Base-by-base conservation (phyloP, 2,888 invertebrate species). In the Acleris cristana region DNA sequence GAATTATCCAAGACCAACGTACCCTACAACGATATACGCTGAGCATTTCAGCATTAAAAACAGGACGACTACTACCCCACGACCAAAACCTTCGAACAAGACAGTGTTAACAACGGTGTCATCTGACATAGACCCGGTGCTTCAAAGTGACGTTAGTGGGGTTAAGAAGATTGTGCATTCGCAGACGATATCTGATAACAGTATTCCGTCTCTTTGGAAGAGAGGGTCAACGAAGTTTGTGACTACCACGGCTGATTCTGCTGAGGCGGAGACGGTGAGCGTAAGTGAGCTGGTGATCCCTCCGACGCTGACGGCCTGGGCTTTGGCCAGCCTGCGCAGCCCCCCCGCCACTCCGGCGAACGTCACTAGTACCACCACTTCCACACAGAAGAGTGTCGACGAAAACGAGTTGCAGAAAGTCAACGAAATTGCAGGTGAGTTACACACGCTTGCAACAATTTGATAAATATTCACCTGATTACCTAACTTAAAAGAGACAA, bases 271-370 rank as follows among this genome's bases (percentile, higher is more conserved):
- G 54, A 74, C 79, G 7, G 83, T 45, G 21, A 60, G 81, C 30
- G 69, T 81, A 2, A 83, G 81, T 61, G 89, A 90, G 34, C 76
- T 92, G 73, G 89, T 90, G 71, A 90, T 93, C 69, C 93, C 94
- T 14, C 90, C 93, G 7, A 90, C 93, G 0, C 83, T 93, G 6
- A 89, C 93, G 4, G 93, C 93, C 0, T 94, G 94, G 94, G 92
- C 94, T 0, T 75, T 94, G 45, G 93, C 92, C 2, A 89, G 93
- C 61, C 75, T 93, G 53, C 88, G 87, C 49, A 88, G 88, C 61
- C 86, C 92, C 2, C 92, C 92, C 21, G 77, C 82, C 0, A 81
- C 75, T 54, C 68, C 78, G n/a, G 71, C 73, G 8, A 90, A 88
- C 70, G 73, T 71, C 64, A 84, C 40, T 40, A 12, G 40, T 40